A percentile compares a stretch with the other conserved stretches of the same genome.
These are phyloP conservation scores for Chloropsis hardwickii DNA, from an alignment of 2,113 vertebrate genomes.

Conservation along the genomic window DNA sequence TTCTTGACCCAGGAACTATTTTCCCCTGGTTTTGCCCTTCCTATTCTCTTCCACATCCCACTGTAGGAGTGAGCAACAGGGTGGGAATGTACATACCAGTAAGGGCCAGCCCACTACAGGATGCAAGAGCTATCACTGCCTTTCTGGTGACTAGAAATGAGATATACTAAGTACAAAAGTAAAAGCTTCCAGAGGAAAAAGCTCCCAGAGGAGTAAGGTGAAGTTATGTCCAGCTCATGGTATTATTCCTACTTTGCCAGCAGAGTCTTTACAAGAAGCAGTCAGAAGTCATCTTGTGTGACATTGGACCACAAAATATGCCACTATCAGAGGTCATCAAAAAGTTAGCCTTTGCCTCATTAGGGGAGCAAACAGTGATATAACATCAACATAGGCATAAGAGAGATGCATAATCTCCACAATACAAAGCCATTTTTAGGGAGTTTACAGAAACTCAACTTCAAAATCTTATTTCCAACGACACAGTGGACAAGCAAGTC, in stretches of 20 bases:
- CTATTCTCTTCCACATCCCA: neutral
- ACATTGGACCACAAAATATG: neutral
- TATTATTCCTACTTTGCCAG: neutral
- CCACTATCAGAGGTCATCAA: neutral
- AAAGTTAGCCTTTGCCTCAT: neutral
- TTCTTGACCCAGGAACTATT: neutral
- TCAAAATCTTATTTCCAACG: neutral
- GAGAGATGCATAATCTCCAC: neutral
- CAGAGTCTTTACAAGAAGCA: neutral
- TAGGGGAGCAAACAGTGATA: neutral
- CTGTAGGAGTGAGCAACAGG: rapidly evolving
- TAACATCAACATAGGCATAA: neutral
- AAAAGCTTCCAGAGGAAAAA: neutral
- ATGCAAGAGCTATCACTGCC: neutral
- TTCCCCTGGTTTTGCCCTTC: neutral
- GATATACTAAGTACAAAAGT: neutral
- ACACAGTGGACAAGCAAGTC: neutral
- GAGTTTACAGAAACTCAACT: neutral
- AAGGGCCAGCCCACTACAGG: neutral
- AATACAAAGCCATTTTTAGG: neutral
- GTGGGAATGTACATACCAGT: neutral
- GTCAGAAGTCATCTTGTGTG: neutral
- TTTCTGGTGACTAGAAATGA: neutral
- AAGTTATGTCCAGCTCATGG: neutral
- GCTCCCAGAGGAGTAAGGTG: neutral